Evolutionary conservation across 2,888 invertebrate genomes (phyloP).

Genomic region (Belgica antarctica): DNA sequence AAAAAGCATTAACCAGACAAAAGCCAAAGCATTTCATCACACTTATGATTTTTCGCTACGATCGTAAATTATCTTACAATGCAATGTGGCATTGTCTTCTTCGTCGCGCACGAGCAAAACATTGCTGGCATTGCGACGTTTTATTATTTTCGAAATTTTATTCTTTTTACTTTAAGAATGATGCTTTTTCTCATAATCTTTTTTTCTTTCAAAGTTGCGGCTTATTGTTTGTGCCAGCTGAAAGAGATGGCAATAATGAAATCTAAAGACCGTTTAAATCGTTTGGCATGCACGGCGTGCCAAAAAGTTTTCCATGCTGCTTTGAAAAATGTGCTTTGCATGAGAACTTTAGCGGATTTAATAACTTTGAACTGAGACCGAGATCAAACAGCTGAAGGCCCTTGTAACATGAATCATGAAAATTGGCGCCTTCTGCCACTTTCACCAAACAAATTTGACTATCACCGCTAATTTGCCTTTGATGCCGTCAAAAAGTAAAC

Average conservation of each 20-base stretch:
- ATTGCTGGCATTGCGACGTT: slow-evolving; percentile 12
- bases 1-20: not conserved
- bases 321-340: too few relatives aligned
- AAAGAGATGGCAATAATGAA: not conserved
- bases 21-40: slow-evolving; percentile 15
- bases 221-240: not conserved
- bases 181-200: slow-evolving; percentile 27
- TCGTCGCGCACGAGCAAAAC: slow-evolving; percentile 2
- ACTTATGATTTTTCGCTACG: not conserved
- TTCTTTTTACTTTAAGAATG: slow-evolving; percentile 6
- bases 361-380: too few relatives aligned
- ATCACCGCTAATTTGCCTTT: too few relatives aligned
- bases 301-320: too few relatives aligned
- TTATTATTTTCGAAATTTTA: too few relatives aligned
- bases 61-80: slow-evolving; percentile 26
- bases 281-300: not conserved
- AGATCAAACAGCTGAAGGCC: too few relatives aligned
- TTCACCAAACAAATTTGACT: too few relatives aligned
- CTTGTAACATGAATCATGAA: too few relatives aligned
- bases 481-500: too few relatives aligned
- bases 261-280: not conserved
- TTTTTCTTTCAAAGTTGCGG: slow-evolving; percentile 1
- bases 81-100: slow-evolving; percentile 15
- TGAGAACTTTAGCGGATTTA: too few relatives aligned
- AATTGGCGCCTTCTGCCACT: too few relatives aligned